Base-by-base conservation (phyloP, 2,888 invertebrate genomes). In the Patella caerulea region DNA sequence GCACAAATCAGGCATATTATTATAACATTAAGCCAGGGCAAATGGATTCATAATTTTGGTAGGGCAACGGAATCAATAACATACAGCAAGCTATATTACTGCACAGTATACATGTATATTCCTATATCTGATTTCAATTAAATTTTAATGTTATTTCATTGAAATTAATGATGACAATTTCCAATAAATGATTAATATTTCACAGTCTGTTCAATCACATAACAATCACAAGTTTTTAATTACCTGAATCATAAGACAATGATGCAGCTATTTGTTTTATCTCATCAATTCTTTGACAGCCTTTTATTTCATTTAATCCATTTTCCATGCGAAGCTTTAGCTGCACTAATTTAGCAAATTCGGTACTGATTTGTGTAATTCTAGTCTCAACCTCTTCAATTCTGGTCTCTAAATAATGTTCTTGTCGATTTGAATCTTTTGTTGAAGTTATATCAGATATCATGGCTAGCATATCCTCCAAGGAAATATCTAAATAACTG, bases 361-460 rank as follows among this genome's bases (percentile, higher is more conserved):
- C 89, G 78, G 84, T 82, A 72, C 84, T 90, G 79, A 89, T 78
- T 79, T 88, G 84, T 19, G 91, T 91, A 34, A 91, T 84, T 76
- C 90, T 81, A n/a, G 88, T 89, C 77, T 91, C 91, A 34, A 91
- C 79, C 71, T 90, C 89, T 77, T 90, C 90, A 19, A 91, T 78
- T 34, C 89, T 78, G 14, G 83, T 82, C 71, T 88, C 89, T 75
- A 88, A 77, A 29, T 56, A 72, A 45, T 75, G 52, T 53, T 75
- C 59, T 3, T 69, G 56, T 9, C 72, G 29, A 7, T 75, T n/a
- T 12, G n/a, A 17, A n/a, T 17, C 45, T 24, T 76, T 76, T n/a
- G 65, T 65, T 2, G 72, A 52, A n/a, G 45, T 52, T 9, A 71
- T 52, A 5, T 71, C 72, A 11, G 45, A 34, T 29, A 71, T 34